phyloP scores from a whole-genome alignment of 2,113 vertebrate species.

The Mesocricetus auratus region DNA sequence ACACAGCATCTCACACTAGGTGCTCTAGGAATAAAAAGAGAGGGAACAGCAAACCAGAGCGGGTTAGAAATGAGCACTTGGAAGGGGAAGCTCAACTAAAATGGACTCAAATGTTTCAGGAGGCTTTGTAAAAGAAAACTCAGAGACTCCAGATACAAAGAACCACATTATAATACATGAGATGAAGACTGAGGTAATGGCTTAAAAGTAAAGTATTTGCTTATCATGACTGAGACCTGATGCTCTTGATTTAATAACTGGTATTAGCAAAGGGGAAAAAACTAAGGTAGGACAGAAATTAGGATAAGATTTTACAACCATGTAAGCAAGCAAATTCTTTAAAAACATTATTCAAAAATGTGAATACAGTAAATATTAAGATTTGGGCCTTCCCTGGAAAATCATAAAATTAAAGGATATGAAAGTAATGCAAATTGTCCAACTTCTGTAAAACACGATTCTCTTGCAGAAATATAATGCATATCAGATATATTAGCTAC shows the following conservation, averaged over 20 bases:
- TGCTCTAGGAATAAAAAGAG: not conserved
- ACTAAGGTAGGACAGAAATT: not conserved
- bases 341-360: conserved; percentile 53
- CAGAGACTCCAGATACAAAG: not conserved
- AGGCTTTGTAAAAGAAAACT: conserved; percentile 8
- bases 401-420: conserved; percentile 19
- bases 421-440: conserved; percentile 18
- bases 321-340: not conserved
- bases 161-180: conserved; percentile 22
- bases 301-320: conserved; percentile 23
- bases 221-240: not conserved
- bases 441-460: not conserved
- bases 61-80: not conserved
- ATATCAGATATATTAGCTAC: not conserved
- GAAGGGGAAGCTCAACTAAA: not conserved
- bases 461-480: conserved; percentile 27
- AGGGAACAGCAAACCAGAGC: not conserved
- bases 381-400: conserved; percentile 43
- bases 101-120: not conserved
- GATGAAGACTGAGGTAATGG: no score
- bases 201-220: not conserved
- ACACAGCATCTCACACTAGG: not conserved
- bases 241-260: not conserved
- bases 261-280: not conserved
- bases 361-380: not conserved